Percentiles rank a stretch among this genome's conserved stretches.
phyloP scores from a whole-genome alignment of 2,113 vertebrate species.

The Percopsis transmontana region DNA sequence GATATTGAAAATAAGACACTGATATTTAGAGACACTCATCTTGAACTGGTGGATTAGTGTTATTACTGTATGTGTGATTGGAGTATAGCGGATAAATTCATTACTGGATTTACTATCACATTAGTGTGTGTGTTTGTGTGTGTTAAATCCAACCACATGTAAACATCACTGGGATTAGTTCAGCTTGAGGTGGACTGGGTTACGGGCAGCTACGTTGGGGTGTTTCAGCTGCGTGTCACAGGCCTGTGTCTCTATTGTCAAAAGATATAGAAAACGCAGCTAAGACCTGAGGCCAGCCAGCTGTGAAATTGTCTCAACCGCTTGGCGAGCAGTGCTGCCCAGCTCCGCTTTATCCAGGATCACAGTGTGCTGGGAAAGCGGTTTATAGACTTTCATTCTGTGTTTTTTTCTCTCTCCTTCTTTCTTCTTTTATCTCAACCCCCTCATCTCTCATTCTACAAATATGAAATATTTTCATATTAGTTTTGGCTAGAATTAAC shows the following conservation, averaged over 20 bases:
- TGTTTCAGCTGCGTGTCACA: conserved; percentile 60
- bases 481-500: conserved; percentile 59
- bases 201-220: conserved; percentile 53
- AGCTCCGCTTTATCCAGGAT: conserved; percentile 57
- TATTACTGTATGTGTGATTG: conserved; percentile 14
- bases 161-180: conserved; percentile 67
- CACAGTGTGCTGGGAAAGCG: conserved; percentile 57
- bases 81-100: conserved; percentile 50
- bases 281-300: conserved; percentile 69
- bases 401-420: conserved; percentile 19
- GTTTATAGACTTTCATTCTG: conserved; percentile 57
- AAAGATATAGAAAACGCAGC: conserved; percentile 58
- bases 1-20: no score
- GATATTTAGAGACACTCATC: no score
- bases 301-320: conserved; percentile 74
- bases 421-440: neutral
- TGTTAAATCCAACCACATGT: conserved; percentile 24
- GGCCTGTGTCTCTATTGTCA: conserved; percentile 58
- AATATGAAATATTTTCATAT: conserved; percentile 56
- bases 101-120: conserved; percentile 27
- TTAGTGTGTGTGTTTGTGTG: conserved; percentile 5
- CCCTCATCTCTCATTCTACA: conserved; percentile 10
- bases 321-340: conserved; percentile 50
- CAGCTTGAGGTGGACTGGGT: conserved; percentile 52
- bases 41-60: conserved; percentile 25